Percentiles rank a stretch among this genome's conserved stretches.
These are phyloP conservation scores for Nylanderia fulva DNA, from an alignment of 1,140 invertebrate genomes.

Conservation along the genomic window DNA sequence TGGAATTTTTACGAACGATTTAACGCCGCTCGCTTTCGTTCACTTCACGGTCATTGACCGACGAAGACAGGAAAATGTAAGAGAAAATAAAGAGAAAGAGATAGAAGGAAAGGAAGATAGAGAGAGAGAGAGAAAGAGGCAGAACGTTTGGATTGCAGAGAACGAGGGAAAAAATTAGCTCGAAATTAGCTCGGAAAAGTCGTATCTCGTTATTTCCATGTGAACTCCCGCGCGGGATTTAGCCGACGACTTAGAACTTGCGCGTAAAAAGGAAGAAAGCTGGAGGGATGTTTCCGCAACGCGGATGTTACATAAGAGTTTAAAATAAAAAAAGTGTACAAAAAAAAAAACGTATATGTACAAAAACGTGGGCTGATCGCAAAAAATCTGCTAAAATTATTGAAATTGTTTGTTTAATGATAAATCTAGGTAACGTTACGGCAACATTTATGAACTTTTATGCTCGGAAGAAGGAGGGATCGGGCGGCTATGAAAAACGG, in stretches of 20 bases:
- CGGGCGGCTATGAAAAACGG: slow-evolving; percentile 6
- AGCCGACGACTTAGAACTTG: slow-evolving; percentile 24
- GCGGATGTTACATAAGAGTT: not conserved
- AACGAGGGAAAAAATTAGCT: slow-evolving; percentile 37
- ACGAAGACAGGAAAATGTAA: slow-evolving; percentile 15
- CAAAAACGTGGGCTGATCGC: not conserved
- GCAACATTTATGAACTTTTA: slow-evolving; percentile 1
- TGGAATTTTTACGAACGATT: slow-evolving; percentile 75
- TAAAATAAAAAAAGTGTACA: no score
- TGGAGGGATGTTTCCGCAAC: not conserved
- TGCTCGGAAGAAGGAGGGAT: not conserved
- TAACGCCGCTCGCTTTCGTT: slow-evolving; percentile 70
- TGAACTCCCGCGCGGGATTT: slow-evolving; percentile 58
- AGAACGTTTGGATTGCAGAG: slow-evolving; percentile 9
- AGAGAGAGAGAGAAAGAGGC: slow-evolving; percentile 12
- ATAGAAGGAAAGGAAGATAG: not conserved
- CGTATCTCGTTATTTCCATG: slow-evolving; percentile 57
- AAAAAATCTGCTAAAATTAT: not conserved
- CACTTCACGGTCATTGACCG: slow-evolving; percentile 44
- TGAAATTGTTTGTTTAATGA: not conserved
- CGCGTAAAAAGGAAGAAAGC: not conserved
- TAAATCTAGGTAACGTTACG: not conserved
- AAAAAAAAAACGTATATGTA: no score
- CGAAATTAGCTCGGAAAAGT: slow-evolving; percentile 50
- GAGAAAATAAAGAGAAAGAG: not conserved